Evolutionary conservation across 2,888 invertebrate genomes (phyloP).

Genomic region (Phorcus lineatus): DNA sequence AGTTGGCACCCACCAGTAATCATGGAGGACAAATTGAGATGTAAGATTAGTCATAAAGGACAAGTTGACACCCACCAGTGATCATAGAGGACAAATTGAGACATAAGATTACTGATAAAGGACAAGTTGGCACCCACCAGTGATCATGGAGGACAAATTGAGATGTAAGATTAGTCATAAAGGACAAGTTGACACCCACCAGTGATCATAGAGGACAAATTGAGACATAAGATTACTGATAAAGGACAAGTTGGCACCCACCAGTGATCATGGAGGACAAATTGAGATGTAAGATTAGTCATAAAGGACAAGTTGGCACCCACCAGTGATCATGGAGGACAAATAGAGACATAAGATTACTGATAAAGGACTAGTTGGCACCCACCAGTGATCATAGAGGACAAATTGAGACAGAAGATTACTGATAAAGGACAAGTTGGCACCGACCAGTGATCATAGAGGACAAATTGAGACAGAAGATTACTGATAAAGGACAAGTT

Average conservation of each 20-base stretch:
- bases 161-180: too few relatives aligned
- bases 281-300: conserved; percentile 83
- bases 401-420: conserved; percentile 82
- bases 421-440: conserved; percentile 85
- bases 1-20: too few relatives aligned
- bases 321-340: too few relatives aligned
- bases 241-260: too few relatives aligned
- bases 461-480: conserved; percentile 82
- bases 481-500: conserved; percentile 70
- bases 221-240: too few relatives aligned
- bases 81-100: conserved; percentile 82
- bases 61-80: conserved; percentile 76
- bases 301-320: conserved; percentile 78
- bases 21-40: too few relatives aligned
- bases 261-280: conserved; percentile 79
- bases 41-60: too few relatives aligned
- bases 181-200: conserved; percentile 72
- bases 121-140: too few relatives aligned
- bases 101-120: conserved; percentile 83
- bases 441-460: conserved; percentile 77
- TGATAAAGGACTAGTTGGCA: too few relatives aligned
- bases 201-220: conserved; percentile 74
- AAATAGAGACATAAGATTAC: too few relatives aligned
- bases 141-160: too few relatives aligned
- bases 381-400: conserved; percentile 81